A percentile compares a stretch with the other conserved stretches of the same genome.
phyloP scores from a whole-genome alignment of 2,888 invertebrate genomes.

The Encarsia formosa region DNA sequence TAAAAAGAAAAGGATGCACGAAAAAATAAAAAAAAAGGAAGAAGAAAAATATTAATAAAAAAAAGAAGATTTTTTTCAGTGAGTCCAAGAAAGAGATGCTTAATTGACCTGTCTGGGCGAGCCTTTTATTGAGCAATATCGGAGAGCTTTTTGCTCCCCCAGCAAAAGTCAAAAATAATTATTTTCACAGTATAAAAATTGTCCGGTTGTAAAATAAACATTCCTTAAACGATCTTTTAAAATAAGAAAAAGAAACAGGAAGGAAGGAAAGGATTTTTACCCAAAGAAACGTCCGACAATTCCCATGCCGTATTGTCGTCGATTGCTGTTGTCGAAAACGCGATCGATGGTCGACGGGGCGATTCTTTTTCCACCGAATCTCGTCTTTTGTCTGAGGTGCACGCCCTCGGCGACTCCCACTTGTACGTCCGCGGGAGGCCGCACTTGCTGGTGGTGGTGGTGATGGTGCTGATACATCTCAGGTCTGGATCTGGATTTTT shows the following conservation, averaged over 20 bases:
- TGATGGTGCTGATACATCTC: too few relatives aligned
- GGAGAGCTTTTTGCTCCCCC: not conserved
- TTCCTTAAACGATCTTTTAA: not conserved
- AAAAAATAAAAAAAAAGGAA: not conserved
- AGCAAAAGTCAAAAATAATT: not conserved
- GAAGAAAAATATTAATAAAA: slow-evolving; percentile 2
- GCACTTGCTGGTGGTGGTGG: too few relatives aligned
- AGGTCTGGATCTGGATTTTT: too few relatives aligned
- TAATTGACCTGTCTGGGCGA: too few relatives aligned
- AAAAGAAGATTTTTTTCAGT: not conserved
- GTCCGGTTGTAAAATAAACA: not conserved
- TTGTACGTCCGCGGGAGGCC: slow-evolving; percentile 25
- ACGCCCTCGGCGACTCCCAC: slow-evolving; percentile 33
- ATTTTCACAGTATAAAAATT: not conserved
- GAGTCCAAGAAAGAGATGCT: too few relatives aligned
- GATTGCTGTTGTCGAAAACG: slow-evolving; percentile 85
- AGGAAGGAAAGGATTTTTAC: slow-evolving; percentile 47
- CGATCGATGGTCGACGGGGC: slow-evolving; percentile 76
- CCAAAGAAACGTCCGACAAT: slow-evolving; percentile 75
- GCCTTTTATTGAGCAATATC: too few relatives aligned
- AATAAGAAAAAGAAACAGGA: not conserved
- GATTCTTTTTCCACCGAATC: slow-evolving; percentile 65
- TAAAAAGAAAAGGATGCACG: slow-evolving; percentile 8
- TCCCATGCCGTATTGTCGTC: slow-evolving; percentile 81
- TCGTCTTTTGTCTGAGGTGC: slow-evolving; percentile 39